Evolutionary conservation across 2,888 invertebrate genomes (phyloP).

Genomic region (Dicranocentrus wangi): DNA sequence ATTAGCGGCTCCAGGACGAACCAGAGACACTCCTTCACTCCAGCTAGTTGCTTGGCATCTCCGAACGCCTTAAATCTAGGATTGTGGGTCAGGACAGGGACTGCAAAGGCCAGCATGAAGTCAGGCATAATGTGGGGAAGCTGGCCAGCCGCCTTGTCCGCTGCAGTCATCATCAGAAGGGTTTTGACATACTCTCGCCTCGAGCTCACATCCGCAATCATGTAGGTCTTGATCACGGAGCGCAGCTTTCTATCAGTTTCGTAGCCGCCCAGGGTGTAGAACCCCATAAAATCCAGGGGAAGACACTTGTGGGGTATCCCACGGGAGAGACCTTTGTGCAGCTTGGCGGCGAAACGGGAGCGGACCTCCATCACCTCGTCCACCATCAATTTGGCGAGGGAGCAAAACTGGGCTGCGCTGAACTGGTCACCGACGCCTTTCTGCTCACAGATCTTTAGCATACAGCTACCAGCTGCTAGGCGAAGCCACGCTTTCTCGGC

Average conservation of each 20-base stretch:
- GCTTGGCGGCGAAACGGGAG: conserved; percentile 89
- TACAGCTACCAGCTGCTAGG: conserved; percentile 93
- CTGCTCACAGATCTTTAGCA: conserved; percentile 97
- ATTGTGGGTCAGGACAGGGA: conserved; percentile 94
- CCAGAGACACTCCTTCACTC: conserved; percentile 86
- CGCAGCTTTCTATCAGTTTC: conserved; percentile 88
- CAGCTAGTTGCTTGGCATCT: conserved; percentile 82
- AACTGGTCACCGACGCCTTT: conserved; percentile 96
- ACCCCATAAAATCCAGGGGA: conserved; percentile 97
- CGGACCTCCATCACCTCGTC: conserved; percentile 78
- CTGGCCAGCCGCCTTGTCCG: conserved; percentile 84
- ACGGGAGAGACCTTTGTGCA: conserved; percentile 90
- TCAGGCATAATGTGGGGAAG: conserved; percentile 93
- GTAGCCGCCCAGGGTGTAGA: conserved; percentile 91
- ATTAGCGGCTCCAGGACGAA: conserved; percentile 95
- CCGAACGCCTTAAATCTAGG: conserved; percentile 86
- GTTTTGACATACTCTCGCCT: conserved; percentile 91
- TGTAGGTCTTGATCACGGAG: conserved; percentile 83
- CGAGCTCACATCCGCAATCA: conserved; percentile 89
- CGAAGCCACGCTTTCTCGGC: conserved; percentile 92
- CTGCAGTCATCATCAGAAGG: conserved; percentile 82
- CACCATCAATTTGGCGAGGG: conserved; percentile 91
- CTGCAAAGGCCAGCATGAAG: conserved; percentile 97
- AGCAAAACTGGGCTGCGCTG: conserved; percentile 95
- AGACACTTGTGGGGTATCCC: conserved; percentile 80